Conservation (phyloP, 1,140 invertebrate species). For the Zaprionus lachaisei region DNA sequence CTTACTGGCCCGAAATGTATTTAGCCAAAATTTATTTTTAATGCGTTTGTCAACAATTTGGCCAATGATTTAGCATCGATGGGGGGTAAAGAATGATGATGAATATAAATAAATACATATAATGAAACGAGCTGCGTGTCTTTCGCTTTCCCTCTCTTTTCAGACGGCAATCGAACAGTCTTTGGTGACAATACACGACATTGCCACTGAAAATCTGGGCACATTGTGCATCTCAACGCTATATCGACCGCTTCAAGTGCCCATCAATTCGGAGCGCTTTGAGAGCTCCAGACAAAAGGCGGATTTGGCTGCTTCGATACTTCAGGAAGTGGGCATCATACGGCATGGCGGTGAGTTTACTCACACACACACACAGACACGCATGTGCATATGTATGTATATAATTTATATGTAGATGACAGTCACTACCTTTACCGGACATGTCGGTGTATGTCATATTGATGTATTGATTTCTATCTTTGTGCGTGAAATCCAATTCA, state of each 20-base stretch:
- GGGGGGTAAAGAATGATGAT: constrained; percentile 4
- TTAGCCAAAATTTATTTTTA: constrained; percentile 66
- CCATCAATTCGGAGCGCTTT: constrained; percentile 88
- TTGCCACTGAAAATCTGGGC: constrained; percentile 89
- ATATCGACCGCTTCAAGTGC: constrained; percentile 88
- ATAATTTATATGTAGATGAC: background rate
- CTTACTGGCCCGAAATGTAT: constrained; percentile 34
- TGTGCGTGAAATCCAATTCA: constrained; percentile 21
- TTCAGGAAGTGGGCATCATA: constrained; percentile 89
- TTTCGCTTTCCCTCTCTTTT: constrained; percentile 3
- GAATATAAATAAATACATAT: constrained; percentile 34
- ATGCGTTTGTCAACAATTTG: constrained; percentile 63
- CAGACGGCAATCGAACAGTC: constrained; percentile 88
- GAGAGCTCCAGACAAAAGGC: constrained; percentile 89
- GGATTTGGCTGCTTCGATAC: constrained; percentile 89
- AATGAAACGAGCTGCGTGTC: constrained; percentile 5
- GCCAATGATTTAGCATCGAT: constrained; percentile 47
- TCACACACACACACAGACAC: constrained; percentile 15
- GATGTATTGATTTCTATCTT: constrained; percentile 55
- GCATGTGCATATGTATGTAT: constrained; percentile 12
- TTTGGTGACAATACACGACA: constrained; percentile 89
- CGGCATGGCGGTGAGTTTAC: constrained; percentile 86
- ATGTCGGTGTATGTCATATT: constrained; percentile 16
- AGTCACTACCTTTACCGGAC: background rate
- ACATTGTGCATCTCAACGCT: constrained; percentile 89